Evolutionary conservation across 2,888 invertebrate species (phyloP).

Genomic region (Drosophila birchii): DNA sequence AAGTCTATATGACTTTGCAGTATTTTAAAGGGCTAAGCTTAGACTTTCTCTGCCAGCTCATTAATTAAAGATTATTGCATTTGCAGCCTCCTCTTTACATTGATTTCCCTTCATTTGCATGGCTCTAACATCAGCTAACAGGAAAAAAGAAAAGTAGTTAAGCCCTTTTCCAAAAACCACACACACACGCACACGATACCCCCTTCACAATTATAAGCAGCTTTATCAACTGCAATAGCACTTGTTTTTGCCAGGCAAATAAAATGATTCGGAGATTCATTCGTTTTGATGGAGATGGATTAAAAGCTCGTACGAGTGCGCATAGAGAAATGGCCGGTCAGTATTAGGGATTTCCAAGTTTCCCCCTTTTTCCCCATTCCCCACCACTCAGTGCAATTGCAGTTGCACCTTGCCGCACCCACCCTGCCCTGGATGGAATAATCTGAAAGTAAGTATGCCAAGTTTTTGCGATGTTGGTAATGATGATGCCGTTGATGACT

Average conservation of each 20-base stretch:
- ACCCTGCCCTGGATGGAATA: constrained; percentile 8
- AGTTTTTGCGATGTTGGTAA: constrained; percentile 32
- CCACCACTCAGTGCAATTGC: constrained; percentile 33
- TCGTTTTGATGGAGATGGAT: constrained; percentile 52
- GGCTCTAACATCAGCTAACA: neutral
- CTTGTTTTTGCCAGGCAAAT: constrained; percentile 27
- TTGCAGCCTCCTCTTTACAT: constrained; percentile 1
- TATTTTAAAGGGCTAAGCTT: neutral
- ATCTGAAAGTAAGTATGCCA: constrained; percentile 33
- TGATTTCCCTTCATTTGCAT: constrained; percentile 11
- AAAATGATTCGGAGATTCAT: constrained; percentile 47
- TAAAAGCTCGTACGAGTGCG: constrained; percentile 40
- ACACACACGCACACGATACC: neutral
- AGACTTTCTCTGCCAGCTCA: neutral
- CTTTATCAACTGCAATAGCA: constrained; percentile 40
- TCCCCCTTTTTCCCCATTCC: neutral
- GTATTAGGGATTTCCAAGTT: constrained; percentile 34
- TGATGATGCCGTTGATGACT: constrained; percentile 45
- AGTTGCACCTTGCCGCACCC: constrained; percentile 34
- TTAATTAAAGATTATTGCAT: constrained; percentile 10
- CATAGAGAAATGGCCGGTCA: constrained; percentile 41
- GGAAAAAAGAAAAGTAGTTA: neutral
- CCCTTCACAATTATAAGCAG: constrained; percentile 39
- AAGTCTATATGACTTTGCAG: neutral
- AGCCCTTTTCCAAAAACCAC: constrained; percentile 11